Evolutionary conservation across 2,113 vertebrate species (phyloP), one percentile per base, ranked within the genome.

Genomic region (Hippocampus barbouri): DNA sequence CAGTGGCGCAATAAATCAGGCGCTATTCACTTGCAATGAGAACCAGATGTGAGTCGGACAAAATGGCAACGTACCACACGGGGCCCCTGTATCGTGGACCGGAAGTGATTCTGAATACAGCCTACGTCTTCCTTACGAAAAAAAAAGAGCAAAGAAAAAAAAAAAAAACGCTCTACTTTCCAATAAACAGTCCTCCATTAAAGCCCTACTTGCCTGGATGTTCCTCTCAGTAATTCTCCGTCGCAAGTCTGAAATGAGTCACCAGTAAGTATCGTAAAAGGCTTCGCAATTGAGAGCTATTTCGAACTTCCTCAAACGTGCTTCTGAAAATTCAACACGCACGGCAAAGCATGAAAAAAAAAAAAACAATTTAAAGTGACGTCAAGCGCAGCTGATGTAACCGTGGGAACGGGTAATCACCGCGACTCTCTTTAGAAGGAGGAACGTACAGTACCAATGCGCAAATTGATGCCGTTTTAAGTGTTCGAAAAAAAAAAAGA

Each of bases 171-270:
- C 6, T 10, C 15, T 51, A 51, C 47, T 51, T 51, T 51, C 47
- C 47, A 51, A 51, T 51, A 51, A 51, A 51, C 15, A 2, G 45
- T 47, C 12, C 12, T 47, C 45, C 45, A 47, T 47, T 14, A 14
- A 47, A 12, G 45, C 45, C 12, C 2, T 15, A 47, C 45, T 47
- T 47, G 11, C 45, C 12, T 15, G 45, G 45, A 18, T 51, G 47
- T 51, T 51, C 16, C 47, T 51, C 8, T 54, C 20, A 25, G 12
- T 8, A 63, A 57, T 21, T 72, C 23, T n/a, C 62, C 14, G 72
- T 61, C 60, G 70, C 77, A 80, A 66, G 73, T 78, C 69, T 72
- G 30, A 16, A 16, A 73, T 89, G 87, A 88, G 78, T 85, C 86
- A 85, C 73, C 69, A 6, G 54, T 64, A 77, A 83, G 78, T 79